Conservation (phyloP, 2,113 vertebrate species). For the Lagenorhynchus albirostris region DNA sequence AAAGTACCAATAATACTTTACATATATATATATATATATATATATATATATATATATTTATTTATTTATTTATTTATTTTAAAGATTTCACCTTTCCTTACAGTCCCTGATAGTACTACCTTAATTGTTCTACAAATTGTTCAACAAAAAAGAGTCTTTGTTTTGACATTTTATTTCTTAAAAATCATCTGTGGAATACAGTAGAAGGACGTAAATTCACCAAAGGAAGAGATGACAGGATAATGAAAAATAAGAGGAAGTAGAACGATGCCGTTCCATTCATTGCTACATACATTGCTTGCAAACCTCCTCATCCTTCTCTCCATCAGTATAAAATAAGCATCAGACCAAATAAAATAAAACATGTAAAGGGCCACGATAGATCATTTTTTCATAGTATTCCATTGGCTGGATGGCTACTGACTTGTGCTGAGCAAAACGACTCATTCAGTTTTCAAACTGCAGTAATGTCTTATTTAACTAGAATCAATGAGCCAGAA, state of each 20-base stretch:
- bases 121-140: not conserved
- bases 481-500: not conserved
- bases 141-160: not conserved
- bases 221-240: not conserved
- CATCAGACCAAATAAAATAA: not conserved
- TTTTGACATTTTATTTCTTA: not conserved
- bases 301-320: not conserved
- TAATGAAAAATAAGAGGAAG: not conserved
- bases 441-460: constrained; percentile 29
- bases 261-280: not conserved
- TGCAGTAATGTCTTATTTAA: constrained; percentile 13
- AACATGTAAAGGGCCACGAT: not conserved
- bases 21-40: too few relatives aligned
- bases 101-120: not conserved
- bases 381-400: not conserved
- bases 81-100: not conserved
- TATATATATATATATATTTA: too few relatives aligned
- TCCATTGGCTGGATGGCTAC: not conserved
- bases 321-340: not conserved
- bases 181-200: not conserved
- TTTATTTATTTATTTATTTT: too few relatives aligned
- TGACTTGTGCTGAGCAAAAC: constrained; percentile 1
- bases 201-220: not conserved
- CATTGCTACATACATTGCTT: not conserved
- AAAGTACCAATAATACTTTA: not conserved